Evolutionary conservation across 1,140 invertebrate genomes (phyloP).

Genomic region (Macrosteles quadrilineatus): DNA sequence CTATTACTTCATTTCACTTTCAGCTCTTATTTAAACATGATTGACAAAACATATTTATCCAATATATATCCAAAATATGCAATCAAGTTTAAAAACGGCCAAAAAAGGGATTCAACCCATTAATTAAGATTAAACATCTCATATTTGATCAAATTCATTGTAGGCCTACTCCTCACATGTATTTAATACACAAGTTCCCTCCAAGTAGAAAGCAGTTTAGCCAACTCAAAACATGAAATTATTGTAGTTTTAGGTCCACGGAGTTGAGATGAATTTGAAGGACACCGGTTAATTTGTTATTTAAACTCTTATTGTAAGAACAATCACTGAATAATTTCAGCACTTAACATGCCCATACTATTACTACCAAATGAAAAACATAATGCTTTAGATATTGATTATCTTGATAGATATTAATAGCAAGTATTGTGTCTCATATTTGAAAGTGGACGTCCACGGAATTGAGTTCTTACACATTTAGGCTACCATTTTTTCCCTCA

Average conservation of each 20-base stretch:
- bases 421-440: constrained; percentile 11
- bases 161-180: no score
- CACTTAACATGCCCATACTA: neutral
- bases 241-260: constrained; percentile 13
- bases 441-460: constrained; percentile 9
- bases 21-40: no score
- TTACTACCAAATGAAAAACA: neutral
- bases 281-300: constrained; percentile 19
- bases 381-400: neutral
- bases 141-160: no score
- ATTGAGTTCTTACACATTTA: constrained; percentile 12
- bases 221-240: constrained; percentile 6
- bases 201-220: constrained; percentile 10
- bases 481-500: neutral
- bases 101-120: no score
- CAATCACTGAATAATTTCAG: constrained; percentile 5
- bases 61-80: no score
- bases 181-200: neutral
- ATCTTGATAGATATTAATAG: neutral
- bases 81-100: no score
- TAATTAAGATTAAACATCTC: no score
- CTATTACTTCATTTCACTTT: no score
- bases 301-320: neutral
- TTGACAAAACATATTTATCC: no score
- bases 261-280: constrained; percentile 8